phyloP scores from a whole-genome alignment of 2,113 vertebrate species.

The Desmodus rotundus region DNA sequence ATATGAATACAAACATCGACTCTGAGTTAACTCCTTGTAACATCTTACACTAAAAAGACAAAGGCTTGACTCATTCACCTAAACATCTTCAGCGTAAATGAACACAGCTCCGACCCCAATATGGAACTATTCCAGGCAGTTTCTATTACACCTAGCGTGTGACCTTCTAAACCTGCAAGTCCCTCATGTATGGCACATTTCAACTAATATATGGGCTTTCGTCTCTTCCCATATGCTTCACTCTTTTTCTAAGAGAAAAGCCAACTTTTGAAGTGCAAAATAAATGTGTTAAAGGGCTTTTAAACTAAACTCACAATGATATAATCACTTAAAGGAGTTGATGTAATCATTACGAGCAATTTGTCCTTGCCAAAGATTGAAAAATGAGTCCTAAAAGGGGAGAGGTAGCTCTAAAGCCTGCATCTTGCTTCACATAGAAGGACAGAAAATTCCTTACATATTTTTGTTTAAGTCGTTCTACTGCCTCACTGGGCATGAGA shows the following conservation, averaged over 20 bases:
- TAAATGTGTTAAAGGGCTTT: conserved; percentile 73
- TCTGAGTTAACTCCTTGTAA: not conserved
- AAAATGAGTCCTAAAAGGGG: conserved; percentile 67
- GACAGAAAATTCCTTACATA: conserved; percentile 61
- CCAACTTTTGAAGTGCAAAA: conserved; percentile 67
- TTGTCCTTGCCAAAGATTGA: conserved; percentile 75
- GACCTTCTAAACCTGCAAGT: not conserved
- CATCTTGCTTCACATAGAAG: conserved; percentile 53
- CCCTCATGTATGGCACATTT: not conserved
- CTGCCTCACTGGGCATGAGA: conserved; percentile 77
- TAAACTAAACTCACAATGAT: conserved; percentile 66
- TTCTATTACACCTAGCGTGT: conserved; percentile 32
- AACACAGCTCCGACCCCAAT: not conserved
- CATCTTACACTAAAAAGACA: not conserved
- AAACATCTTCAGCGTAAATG: not conserved
- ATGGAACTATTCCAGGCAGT: not conserved
- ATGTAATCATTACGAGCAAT: conserved; percentile 74
- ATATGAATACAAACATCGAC: not conserved
- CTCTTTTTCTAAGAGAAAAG: conserved; percentile 65
- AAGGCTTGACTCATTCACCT: not conserved
- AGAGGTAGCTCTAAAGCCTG: conserved; percentile 23
- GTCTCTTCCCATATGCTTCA: conserved; percentile 33
- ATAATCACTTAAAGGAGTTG: conserved; percentile 73
- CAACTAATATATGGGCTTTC: not conserved
- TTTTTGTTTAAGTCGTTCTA: conserved; percentile 75